Base-by-base conservation (phyloP, 2,888 invertebrate genomes). In the Agrochola lychnidis region DNA sequence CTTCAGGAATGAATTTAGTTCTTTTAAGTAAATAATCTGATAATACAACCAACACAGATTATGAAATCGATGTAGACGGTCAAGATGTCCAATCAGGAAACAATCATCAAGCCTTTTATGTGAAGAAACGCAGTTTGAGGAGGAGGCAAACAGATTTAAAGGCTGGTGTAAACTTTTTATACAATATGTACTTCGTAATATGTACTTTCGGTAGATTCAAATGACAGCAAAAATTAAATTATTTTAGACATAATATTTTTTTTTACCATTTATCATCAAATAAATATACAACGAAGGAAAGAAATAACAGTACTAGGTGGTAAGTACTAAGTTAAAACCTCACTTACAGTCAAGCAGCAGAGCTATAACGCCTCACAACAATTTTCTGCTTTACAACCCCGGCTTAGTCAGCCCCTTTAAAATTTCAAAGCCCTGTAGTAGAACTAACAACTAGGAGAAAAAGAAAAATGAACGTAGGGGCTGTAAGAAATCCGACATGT, bases 401-500 rank as follows among this genome's bases (percentile, higher is more conserved):
- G 45, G 16, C 70, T 67, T 48, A n/a, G 22, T 68, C 74, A 71
- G 74, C 76, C 70, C 81, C 81, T 87, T 90, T 81, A 90, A 89
- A 89, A 87, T 89, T 90, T 88, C 87, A 90, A 90, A 91, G 88
- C 85, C 66, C 70, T 78, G 84, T 76, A 79, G 82, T 80, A 85
- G 81, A 90, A 88, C 88, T 88, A 91, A 89, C 87, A 88, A 87
- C 81, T 73, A 62, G 53, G 77, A 45, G 82, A 75, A 86, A 87
- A 87, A 89, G 86, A 88, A 90, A 91, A 92, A 92, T 90, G 88
- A 88, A 89, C 83, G 84, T 80, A 73, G 73, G 70, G 61, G 57
- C 76, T 85, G 82, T 82, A 90, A 91, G 90, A 92, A 92, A 91
- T 90, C 91, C 89, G 71, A 85, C 88, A 86, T 89, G 84, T 88